Percentiles rank a stretch among this genome's conserved stretches.
phyloP scores from a whole-genome alignment of 2,797 vertebrate genomes.

The Cheirogaleus major region DNA sequence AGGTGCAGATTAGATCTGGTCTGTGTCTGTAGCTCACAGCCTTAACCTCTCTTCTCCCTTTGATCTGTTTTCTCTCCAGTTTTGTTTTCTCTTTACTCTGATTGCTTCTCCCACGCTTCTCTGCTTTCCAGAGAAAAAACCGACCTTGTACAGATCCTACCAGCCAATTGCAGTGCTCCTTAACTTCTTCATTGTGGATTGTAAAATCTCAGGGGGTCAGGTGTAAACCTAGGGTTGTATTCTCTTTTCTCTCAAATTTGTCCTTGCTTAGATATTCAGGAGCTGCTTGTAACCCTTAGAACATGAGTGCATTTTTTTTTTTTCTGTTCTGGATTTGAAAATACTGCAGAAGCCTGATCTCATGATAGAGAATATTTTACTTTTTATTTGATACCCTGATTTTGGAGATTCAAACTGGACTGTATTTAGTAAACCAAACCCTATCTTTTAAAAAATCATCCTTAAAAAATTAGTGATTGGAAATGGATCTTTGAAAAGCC shows the following conservation, averaged over 20 bases:
- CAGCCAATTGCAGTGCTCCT: neutral
- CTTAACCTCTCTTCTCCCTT: neutral
- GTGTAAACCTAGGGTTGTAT: neutral
- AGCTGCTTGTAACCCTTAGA: neutral
- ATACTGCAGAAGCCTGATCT: constrained; percentile 19
- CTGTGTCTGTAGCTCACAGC: neutral
- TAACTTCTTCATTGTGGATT: neutral
- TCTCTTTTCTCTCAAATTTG: neutral
- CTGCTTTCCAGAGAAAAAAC: constrained; percentile 54
- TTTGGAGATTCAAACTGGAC: constrained; percentile 27
- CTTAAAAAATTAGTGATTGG: neutral
- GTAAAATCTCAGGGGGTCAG: neutral
- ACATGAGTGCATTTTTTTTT: neutral
- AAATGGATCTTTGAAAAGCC: constrained; percentile 46
- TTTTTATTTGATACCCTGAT: constrained; percentile 30
- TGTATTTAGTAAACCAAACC: constrained; percentile 37
- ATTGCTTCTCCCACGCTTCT: constrained; percentile 63
- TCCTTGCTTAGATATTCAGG: neutral
- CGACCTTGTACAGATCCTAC: neutral
- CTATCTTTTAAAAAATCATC: neutral
- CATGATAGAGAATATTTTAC: neutral
- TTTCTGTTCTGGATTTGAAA: constrained; percentile 30
- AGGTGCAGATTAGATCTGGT: neutral
- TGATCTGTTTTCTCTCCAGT: constrained; percentile 40
- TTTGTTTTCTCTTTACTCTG: constrained; percentile 55